These are phyloP conservation scores for Pedionomus torquatus DNA, from an alignment of 2,113 vertebrate species.

Conservation along the genomic window DNA sequence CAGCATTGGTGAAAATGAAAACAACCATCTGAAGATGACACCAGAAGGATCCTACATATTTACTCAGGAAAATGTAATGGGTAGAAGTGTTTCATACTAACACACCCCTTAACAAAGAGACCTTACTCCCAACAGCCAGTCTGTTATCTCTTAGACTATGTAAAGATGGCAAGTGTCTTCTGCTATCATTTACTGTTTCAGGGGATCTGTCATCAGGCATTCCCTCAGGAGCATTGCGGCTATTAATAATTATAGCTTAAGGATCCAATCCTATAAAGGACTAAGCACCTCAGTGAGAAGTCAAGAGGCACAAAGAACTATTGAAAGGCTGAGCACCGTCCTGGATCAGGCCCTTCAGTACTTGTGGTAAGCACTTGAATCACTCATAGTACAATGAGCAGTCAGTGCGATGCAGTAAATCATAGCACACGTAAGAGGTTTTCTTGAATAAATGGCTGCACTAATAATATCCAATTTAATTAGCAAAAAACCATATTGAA, in stretches of 20 bases:
- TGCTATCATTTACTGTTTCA: conserved; percentile 47
- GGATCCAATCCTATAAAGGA: conserved; percentile 60
- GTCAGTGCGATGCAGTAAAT: conserved; percentile 35
- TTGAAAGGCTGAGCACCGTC: conserved; percentile 57
- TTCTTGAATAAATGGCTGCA: conserved; percentile 48
- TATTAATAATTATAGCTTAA: conserved; percentile 70
- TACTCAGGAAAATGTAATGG: background rate
- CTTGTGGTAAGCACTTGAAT: conserved; percentile 59
- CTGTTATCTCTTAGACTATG: background rate
- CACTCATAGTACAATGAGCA: conserved; percentile 33
- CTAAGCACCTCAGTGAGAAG: conserved; percentile 50
- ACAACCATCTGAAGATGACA: background rate
- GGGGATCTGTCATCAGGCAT: conserved; percentile 45
- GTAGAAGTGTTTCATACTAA: background rate
- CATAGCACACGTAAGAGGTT: background rate
- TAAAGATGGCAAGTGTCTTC: conserved; percentile 30
- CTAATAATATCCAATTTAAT: conserved; percentile 61
- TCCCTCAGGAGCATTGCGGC: conserved; percentile 43
- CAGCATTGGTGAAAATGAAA: background rate
- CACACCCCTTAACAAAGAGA: background rate
- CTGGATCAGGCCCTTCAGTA: conserved; percentile 62
- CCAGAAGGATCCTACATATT: background rate
- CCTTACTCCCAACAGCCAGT: conserved; percentile 2
- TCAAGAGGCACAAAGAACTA: conserved; percentile 67
- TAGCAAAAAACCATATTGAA: conserved; percentile 26